Base-by-base conservation (phyloP, 1,140 invertebrate species). In the Neocloeon triangulifer region DNA sequence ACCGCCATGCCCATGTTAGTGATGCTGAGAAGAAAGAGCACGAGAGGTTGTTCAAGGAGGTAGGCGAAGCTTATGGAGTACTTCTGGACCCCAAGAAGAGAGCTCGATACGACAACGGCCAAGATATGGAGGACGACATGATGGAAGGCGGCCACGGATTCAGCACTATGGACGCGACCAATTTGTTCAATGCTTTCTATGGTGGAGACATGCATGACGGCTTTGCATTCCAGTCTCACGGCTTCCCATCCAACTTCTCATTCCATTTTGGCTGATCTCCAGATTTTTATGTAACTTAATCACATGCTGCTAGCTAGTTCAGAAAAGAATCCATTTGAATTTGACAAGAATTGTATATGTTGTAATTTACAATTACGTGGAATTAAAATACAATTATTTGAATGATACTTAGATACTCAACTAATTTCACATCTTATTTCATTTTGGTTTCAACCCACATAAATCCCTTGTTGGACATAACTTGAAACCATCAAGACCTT, bases 11-110 rank as follows among this genome's bases (percentile, higher is more conserved):
- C 8, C 74, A 71, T 56, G 85, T 82, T 17, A 66, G 74, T 2
- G 73, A 81, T 30, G 62, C 58, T 3, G 77, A 82, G 45, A 76
- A 80, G 34, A 78, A 77, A 42, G 79, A 86, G 44, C 82, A 94
- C 52, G 89, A 96, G 53, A 71, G 73, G 37, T 88, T 84, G 44
- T 98, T 98, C 53, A 97, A 98, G 55, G 91, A 96, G 54, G 66
- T 96, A 13, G 86, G 88, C 14, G 89, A 97, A 59, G 92, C 92
- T 0, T 97, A 96, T 51, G 81, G 80, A 29, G 71, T 97, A 38
- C 61, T 98, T 19, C 89, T 84, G 10, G 89, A 98, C 60, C 66
- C 74, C 1, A 82, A 81, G 41, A 95, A 96, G 53, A 70, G 82
- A 41, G 64, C 69, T 13, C 68, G 88, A 19, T 97, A 94, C 47